Evolutionary conservation across 2,888 invertebrate species (phyloP).

Genomic region (Macropis europaea): DNA sequence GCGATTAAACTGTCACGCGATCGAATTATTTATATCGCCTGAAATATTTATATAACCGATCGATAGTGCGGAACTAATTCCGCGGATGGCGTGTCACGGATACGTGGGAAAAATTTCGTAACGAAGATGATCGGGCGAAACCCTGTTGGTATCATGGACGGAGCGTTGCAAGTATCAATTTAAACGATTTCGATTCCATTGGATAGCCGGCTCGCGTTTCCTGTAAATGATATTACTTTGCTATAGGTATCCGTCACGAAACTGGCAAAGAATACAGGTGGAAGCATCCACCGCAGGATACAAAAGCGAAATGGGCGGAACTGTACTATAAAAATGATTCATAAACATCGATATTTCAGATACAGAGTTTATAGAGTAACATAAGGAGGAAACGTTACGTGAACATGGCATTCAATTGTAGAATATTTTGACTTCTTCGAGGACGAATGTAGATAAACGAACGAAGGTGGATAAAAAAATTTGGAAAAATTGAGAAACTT

Average conservation of each 20-base stretch:
- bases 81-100: not conserved
- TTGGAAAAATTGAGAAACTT: too few relatives aligned
- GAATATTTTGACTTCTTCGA: too few relatives aligned
- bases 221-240: slow-evolving; percentile 5
- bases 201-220: not conserved
- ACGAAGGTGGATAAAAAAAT: too few relatives aligned
- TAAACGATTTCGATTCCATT: not conserved
- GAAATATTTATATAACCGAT: not conserved
- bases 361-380: too few relatives aligned
- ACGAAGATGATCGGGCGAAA: too few relatives aligned
- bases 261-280: slow-evolving; percentile 7
- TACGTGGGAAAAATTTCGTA: not conserved
- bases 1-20: slow-evolving; percentile 41
- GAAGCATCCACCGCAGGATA: slow-evolving; percentile 32
- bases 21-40: slow-evolving; percentile 53
- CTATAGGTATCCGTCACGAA: slow-evolving; percentile 57
- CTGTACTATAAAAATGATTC: too few relatives aligned
- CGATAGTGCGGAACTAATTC: slow-evolving; percentile 14
- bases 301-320: not conserved
- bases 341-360: too few relatives aligned
- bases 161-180: not conserved
- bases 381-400: too few relatives aligned
- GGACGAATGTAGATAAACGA: too few relatives aligned
- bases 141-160: not conserved
- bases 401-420: too few relatives aligned